Evolutionary conservation across 2,113 vertebrate genomes (phyloP).

Genomic region (Myotis brandtii): DNA sequence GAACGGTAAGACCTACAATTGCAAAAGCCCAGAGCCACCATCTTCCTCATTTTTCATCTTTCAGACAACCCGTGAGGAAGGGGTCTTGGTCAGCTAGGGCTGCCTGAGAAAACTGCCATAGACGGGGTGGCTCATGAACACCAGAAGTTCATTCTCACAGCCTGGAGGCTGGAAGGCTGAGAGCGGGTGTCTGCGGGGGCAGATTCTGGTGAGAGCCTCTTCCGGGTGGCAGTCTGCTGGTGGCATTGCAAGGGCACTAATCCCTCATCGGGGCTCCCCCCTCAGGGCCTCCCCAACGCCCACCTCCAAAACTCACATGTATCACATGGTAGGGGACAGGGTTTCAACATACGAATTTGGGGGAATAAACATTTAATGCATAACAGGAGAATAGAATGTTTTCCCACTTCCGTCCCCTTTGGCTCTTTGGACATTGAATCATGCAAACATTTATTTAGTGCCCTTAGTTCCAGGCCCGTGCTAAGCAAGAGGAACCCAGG

Average conservation of each 20-base stretch:
- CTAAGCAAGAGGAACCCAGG: background rate
- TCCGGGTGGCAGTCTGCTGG: rapidly evolving
- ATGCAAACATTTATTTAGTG: background rate
- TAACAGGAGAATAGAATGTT: background rate
- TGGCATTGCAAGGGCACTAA: too few relatives aligned
- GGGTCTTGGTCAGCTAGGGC: background rate
- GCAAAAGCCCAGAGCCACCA: background rate
- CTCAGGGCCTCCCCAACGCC: background rate
- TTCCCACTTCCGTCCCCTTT: background rate
- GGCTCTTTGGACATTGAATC: background rate
- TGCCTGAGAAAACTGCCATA: background rate
- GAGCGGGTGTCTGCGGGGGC: background rate
- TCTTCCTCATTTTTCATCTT: background rate
- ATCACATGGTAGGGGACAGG: background rate
- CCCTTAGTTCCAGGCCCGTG: background rate
- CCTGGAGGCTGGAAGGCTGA: background rate
- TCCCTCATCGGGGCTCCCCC: background rate
- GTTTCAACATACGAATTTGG: background rate
- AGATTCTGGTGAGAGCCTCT: background rate
- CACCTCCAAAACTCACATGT: background rate
- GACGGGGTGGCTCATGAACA: background rate
- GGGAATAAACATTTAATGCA: background rate
- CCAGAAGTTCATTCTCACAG: background rate
- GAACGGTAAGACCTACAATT: background rate
- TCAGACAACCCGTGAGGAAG: background rate